Evolutionary conservation across 1,140 invertebrate genomes (phyloP).

Genomic region (Agraylea sexmaculata): DNA sequence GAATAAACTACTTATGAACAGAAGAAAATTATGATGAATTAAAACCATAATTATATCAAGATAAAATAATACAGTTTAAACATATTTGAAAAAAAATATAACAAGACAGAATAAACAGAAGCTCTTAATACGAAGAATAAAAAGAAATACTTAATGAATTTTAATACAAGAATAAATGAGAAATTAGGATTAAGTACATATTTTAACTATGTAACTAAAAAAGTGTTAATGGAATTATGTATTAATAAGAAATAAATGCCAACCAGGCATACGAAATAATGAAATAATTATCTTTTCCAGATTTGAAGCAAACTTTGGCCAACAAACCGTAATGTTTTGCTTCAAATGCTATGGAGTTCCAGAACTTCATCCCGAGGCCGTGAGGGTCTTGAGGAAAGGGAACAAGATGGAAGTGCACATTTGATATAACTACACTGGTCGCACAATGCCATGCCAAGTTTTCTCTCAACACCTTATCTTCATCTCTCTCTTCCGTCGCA

Average conservation of each 20-base stretch:
- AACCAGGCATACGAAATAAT: constrained; percentile 5
- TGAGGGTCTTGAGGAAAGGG: constrained; percentile 58
- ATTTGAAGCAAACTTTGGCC: constrained; percentile 73
- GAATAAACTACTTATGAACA: too few species aligned
- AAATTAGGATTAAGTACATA: too few species aligned
- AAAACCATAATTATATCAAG: too few species aligned
- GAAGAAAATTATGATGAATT: too few species aligned
- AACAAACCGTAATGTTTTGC: constrained; percentile 62
- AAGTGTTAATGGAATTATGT: constrained; percentile 2
- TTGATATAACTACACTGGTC: constrained; percentile 33
- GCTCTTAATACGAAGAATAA: too few species aligned
- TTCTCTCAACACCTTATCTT: too few species aligned
- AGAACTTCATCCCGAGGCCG: constrained; percentile 50
- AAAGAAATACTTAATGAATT: too few species aligned
- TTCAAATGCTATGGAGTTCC: constrained; percentile 63
- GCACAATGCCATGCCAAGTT: constrained; percentile 8
- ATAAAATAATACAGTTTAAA: too few species aligned
- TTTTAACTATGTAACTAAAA: neutral
- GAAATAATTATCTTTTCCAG: constrained; percentile 34
- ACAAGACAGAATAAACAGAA: too few species aligned
- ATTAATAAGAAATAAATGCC: constrained; percentile 5
- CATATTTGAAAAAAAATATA: too few species aligned
- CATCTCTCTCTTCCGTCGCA: too few species aligned
- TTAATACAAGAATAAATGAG: too few species aligned
- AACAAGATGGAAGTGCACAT: constrained; percentile 71